A percentile compares a stretch with the other conserved stretches of the same genome.
Evolutionary conservation across 2,888 invertebrate genomes (phyloP).

Genomic region (Thymelicus lineola): DNA sequence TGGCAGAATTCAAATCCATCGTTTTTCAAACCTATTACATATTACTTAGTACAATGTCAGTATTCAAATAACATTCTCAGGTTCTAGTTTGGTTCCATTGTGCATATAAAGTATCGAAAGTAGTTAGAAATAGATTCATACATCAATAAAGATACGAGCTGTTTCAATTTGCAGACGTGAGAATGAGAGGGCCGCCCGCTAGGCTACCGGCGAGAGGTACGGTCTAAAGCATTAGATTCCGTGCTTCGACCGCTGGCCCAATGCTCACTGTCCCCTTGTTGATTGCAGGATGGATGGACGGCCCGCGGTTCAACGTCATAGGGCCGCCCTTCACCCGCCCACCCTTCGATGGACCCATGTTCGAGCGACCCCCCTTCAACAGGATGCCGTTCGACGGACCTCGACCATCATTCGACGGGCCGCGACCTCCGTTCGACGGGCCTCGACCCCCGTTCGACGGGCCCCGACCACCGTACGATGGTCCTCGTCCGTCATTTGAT

Average conservation of each 20-base stretch:
- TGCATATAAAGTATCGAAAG: not conserved
- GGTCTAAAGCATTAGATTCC: slow-evolving; percentile 39
- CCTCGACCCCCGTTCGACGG: slow-evolving; percentile 61
- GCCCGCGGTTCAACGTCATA: slow-evolving; percentile 76
- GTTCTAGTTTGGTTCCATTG: no score
- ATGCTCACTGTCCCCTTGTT: slow-evolving; percentile 9
- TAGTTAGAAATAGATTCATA: slow-evolving; percentile 31
- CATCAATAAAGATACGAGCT: slow-evolving; percentile 46
- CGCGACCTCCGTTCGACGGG: slow-evolving; percentile 49
- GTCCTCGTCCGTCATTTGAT: slow-evolving; percentile 56
- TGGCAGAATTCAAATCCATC: no score
- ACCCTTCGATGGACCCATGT: slow-evolving; percentile 60
- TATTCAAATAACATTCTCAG: no score
- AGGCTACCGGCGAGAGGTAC: slow-evolving; percentile 74
- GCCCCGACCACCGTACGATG: slow-evolving; percentile 59
- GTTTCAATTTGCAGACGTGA: slow-evolving; percentile 75
- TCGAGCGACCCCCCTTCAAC: slow-evolving; percentile 61
- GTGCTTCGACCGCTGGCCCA: slow-evolving; percentile 14
- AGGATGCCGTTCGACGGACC: slow-evolving; percentile 62
- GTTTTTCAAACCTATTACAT: no score
- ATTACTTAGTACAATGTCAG: no score
- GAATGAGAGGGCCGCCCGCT: slow-evolving; percentile 76
- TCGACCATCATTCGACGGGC: slow-evolving; percentile 47
- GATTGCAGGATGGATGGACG: slow-evolving; percentile 79
- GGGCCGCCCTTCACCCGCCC: slow-evolving; percentile 63